phyloP scores from a whole-genome alignment of 1,140 invertebrate species.

The Drosophila mayri region DNA sequence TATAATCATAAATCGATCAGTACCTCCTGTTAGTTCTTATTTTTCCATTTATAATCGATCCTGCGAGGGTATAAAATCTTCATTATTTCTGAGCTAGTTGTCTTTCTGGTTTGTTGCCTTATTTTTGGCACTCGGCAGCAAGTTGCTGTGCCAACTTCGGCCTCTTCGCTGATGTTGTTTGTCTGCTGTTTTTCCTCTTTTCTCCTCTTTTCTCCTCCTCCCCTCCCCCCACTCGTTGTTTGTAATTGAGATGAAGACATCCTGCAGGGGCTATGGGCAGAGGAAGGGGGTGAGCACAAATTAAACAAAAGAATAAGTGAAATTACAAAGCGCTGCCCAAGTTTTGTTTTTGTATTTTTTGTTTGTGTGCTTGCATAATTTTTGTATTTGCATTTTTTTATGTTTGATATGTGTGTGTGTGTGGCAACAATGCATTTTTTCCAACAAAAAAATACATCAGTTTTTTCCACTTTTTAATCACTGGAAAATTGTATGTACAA shows the following conservation, averaged over 20 bases:
- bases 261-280: not conserved
- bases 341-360: constrained; percentile 4
- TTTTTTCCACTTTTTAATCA: constrained; percentile 15
- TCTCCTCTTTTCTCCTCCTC: constrained; percentile 8
- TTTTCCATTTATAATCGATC: too few species aligned
- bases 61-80: too few species aligned
- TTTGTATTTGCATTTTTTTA: constrained; percentile 65
- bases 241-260: constrained; percentile 69
- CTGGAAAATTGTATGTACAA: not conserved
- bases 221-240: constrained; percentile 53
- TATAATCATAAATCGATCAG: too few species aligned
- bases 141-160: constrained; percentile 62
- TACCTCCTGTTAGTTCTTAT: too few species aligned
- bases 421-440: constrained; percentile 18
- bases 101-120: not conserved
- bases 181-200: constrained; percentile 46
- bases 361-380: constrained; percentile 49
- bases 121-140: constrained; percentile 42
- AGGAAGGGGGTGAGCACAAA: constrained; percentile 17
- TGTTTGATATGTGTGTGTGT: too few species aligned
- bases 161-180: constrained; percentile 23
- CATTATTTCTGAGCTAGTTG: too few species aligned
- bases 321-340: constrained; percentile 61
- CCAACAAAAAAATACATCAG: not conserved
- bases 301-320: constrained; percentile 72